Base-by-base conservation (phyloP, 2,113 vertebrate genomes). In the Rhodinocichla rosea region DNA sequence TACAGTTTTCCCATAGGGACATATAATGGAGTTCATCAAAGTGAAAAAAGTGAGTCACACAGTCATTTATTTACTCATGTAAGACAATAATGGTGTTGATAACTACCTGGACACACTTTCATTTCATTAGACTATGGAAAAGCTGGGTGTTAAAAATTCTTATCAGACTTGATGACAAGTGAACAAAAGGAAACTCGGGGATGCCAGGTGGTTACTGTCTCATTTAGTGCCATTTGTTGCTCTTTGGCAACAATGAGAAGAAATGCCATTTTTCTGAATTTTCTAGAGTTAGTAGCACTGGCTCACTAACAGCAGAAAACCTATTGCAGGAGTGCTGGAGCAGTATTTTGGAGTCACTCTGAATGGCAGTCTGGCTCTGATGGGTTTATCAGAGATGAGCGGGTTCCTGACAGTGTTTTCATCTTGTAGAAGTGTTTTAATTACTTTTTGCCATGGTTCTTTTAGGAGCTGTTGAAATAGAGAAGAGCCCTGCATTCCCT, bases 31-130 rank as follows among this genome's bases (percentile, higher is more conserved):
- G 83, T 93, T 95, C 53, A 86, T 94, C 60, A 86, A 76, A 92
- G 53, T 89, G 71, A 84, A 78, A 75, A 80, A 83, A 95, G n/a
- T 91, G 90, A 95, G 50, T 91, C 78, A 81, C 52, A 35, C 28
- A 71, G 56, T 73, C 70, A 47, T 91, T 96, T 97, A 91, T 97
- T 97, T 97, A 96, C 92, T 96, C 89, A n/a, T 74, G 79, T 88
- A 86, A 95, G 86, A 73, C 62, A 94, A 82, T 94, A 95, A 89
- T 77, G 73, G 45, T 96, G 74, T 92, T 91, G 42, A 37, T 85
- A 74, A 89, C 80, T 96, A 88, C 64, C 68, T 20, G 12, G 89
- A 65, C 75, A 59, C 0, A 1, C 49, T 95, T 91, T 90, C 22
- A 30, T 68, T 77, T 90, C 13, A 9, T 57, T 79, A 69, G 35